These are phyloP conservation scores for Noctua pronuba DNA, from an alignment of 2,888 invertebrate genomes.

Conservation along the genomic window DNA sequence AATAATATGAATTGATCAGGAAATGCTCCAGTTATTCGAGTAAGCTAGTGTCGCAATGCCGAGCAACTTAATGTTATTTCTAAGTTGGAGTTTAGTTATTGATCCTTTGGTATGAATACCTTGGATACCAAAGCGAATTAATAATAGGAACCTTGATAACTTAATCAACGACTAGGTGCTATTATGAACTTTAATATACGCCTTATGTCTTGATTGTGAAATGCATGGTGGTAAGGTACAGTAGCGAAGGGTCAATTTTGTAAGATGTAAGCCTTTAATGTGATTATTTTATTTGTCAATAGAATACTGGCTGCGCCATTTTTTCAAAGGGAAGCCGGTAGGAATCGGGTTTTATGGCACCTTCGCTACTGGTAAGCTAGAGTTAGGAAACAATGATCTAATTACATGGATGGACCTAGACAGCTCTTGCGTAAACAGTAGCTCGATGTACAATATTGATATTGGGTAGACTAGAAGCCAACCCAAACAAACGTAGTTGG, in stretches of 20 bases:
- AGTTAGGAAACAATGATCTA: not conserved
- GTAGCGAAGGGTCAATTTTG: no score
- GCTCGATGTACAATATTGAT: not conserved
- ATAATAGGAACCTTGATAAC: not conserved
- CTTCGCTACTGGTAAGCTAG: no score
- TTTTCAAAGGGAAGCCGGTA: no score
- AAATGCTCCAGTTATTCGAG: conserved; percentile 45
- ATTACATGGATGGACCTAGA: not conserved
- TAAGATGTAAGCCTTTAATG: no score
- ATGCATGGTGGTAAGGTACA: no score
- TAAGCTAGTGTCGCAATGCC: conserved; percentile 5
- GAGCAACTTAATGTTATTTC: conserved; percentile 16
- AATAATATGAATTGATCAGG: conserved; percentile 30
- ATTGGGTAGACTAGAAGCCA: not conserved
- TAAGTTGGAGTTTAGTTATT: conserved; percentile 3
- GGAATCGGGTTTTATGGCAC: no score
- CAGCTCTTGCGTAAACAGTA: not conserved
- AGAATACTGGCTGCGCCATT: no score
- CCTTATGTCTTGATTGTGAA: no score
- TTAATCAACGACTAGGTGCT: not conserved
- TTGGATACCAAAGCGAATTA: not conserved
- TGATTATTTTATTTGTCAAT: no score
- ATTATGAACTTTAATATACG: not conserved
- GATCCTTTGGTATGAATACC: not conserved
- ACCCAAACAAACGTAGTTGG: not conserved